Conservation (phyloP, 23 tunicate species). For the Trididemnum miniatum region DNA sequence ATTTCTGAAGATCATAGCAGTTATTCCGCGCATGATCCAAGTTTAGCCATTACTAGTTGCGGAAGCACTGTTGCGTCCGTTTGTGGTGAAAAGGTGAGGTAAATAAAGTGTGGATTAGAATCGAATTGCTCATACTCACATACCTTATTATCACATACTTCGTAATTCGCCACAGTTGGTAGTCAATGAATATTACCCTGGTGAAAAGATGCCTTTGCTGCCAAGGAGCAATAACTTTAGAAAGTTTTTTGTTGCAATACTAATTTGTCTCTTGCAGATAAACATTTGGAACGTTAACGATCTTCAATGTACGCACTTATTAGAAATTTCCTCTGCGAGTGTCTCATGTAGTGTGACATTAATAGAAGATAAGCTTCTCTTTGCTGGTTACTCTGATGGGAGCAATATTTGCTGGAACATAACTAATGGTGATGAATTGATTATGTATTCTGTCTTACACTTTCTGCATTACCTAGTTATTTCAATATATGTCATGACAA, state of each 20-base stretch:
- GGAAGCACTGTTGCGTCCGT: slow-evolving; percentile 36
- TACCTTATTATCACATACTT: too few species aligned
- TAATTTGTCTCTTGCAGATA: slow-evolving; percentile 20
- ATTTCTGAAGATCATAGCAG: slow-evolving; percentile 45
- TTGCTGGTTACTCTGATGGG: slow-evolving; percentile 53
- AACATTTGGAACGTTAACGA: slow-evolving; percentile 42
- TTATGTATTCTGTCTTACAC: too few species aligned
- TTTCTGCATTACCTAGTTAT: too few species aligned
- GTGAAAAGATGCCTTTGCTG: too few species aligned
- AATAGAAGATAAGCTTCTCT: not conserved
- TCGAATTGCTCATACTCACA: too few species aligned
- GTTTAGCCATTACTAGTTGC: slow-evolving; percentile 16
- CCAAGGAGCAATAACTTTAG: too few species aligned
- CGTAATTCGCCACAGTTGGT: too few species aligned
- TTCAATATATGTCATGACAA: too few species aligned
- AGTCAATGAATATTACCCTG: too few species aligned
- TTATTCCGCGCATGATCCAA: slow-evolving; percentile 42
- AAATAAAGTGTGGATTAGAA: too few species aligned
- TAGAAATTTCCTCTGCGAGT: not conserved
- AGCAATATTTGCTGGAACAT: slow-evolving; percentile 1
- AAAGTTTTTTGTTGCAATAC: too few species aligned
- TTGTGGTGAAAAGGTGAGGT: slow-evolving; percentile 50
- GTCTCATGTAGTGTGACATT: slow-evolving; percentile 18
- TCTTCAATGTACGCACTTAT: not conserved
- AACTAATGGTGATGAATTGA: not conserved